Base-by-base conservation (phyloP, 2,113 vertebrate genomes). In the Illadopsis cleaveri region DNA sequence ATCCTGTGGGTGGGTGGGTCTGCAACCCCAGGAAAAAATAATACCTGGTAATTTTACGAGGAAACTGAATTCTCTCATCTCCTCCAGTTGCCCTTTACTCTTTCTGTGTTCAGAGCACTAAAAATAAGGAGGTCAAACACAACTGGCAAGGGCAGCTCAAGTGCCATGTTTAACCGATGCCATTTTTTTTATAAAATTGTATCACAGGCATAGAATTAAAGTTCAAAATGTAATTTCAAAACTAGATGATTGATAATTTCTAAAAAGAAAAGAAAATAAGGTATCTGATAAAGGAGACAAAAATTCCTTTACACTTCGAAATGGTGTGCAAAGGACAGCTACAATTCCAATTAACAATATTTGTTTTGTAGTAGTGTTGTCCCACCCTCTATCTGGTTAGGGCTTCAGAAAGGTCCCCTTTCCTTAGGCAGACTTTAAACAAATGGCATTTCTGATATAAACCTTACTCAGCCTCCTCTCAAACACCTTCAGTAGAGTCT, bases 11-110 rank as follows among this genome's bases (percentile, higher is more conserved):
- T 60, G 47, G 6, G 12, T 85, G 53, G 22, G 33, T 95, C 40
- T 80, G 33, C 31, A 45, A 6, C 12, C 4, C 15, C 50, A 81
- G 11, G 42, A 72, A 77, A 72, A 15, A 42, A 7, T 24, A 58
- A 37, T 28, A 24, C 20, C 25, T 42, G 51, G 12, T 28, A 33
- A 51, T 47, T 15, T 6, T 19, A 68, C 0, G 0, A 60, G 19
- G 40, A 72, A 82, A 88, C 27, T 5, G 2, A 86, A 48, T 40
- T 65, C 21, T 38, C 37, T 60, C 53, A 85, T 45, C 54, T 40
- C 19, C 25, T 68, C 3, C 57, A 50, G 25, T 15, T 40, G 15
- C 5, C 24, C 38, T 66, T 69, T 44, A 50, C 7, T 47, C 23
- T 51, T 51, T 69, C 56, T 56, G 14, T 53, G 7, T 16, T 79